These are phyloP conservation scores for Drosophila ambigua DNA, from an alignment of 1,140 invertebrate genomes.

Conservation along the genomic window DNA sequence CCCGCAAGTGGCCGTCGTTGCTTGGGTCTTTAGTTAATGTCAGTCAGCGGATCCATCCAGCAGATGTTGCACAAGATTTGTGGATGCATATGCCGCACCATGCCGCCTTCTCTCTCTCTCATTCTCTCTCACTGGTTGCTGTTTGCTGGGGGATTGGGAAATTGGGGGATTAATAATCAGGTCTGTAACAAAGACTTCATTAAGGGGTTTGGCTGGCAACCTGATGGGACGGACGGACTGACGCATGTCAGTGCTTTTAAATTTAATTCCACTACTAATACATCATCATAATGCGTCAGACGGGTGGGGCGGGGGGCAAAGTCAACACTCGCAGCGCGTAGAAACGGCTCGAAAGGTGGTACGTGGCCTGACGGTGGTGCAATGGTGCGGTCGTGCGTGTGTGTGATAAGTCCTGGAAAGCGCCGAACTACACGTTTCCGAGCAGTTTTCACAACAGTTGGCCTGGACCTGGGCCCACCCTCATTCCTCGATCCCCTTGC, in stretches of 20 bases:
- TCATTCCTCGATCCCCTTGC: slow-evolving; percentile 5
- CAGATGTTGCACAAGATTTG: slow-evolving; percentile 52
- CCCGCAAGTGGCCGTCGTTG: slow-evolving; percentile 41
- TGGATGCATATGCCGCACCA: not conserved
- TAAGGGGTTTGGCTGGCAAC: slow-evolving; percentile 46
- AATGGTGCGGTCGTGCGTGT: slow-evolving; percentile 62
- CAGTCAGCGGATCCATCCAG: slow-evolving; percentile 48
- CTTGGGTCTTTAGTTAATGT: slow-evolving; percentile 75
- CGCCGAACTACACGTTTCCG: slow-evolving; percentile 67
- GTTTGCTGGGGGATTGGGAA: not conserved
- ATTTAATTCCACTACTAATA: slow-evolving; percentile 74
- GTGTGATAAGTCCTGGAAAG: slow-evolving; percentile 76
- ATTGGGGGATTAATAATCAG: slow-evolving; percentile 57
- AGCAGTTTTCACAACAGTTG: slow-evolving; percentile 73
- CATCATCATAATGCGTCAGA: slow-evolving; percentile 75
- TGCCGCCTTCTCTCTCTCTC: not conserved
- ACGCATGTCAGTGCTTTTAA: slow-evolving; percentile 61
- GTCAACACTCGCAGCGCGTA: slow-evolving; percentile 43
- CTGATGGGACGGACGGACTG: slow-evolving; percentile 49
- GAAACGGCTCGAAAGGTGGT: slow-evolving; percentile 45
- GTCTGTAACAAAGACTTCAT: slow-evolving; percentile 64
- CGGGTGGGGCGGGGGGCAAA: slow-evolving; percentile 13
- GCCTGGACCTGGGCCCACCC: slow-evolving; percentile 8
- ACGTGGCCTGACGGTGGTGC: slow-evolving; percentile 12
- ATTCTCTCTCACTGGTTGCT: not conserved